A percentile compares a stretch with the other conserved stretches of the same genome.
These are phyloP conservation scores for Tridacna crocea DNA, from an alignment of 2,888 invertebrate genomes.

Conservation along the genomic window DNA sequence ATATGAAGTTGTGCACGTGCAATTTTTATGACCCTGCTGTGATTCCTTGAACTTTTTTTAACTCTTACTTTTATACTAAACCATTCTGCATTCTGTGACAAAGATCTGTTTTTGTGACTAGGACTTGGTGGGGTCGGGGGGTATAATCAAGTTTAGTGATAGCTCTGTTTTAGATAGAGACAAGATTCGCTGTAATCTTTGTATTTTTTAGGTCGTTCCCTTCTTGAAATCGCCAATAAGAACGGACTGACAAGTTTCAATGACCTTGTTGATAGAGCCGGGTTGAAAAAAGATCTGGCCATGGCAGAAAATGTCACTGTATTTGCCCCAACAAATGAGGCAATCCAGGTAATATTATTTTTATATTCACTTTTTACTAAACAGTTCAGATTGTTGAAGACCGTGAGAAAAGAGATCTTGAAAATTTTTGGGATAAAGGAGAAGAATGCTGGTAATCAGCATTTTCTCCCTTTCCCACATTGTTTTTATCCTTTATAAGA, in stretches of 20 bases:
- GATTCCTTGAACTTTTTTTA: too few relatives aligned
- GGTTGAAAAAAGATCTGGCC: constrained; percentile 83
- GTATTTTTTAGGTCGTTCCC: neutral
- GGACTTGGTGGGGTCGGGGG: too few relatives aligned
- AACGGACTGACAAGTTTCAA: constrained; percentile 88
- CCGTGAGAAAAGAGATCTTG: neutral
- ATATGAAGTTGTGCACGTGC: too few relatives aligned
- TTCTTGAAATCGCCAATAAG: constrained; percentile 86
- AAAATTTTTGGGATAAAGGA: neutral
- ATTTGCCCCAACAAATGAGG: constrained; percentile 85
- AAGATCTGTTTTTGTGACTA: too few relatives aligned
- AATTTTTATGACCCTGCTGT: too few relatives aligned
- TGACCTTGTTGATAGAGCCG: constrained; percentile 84
- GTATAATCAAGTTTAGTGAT: too few relatives aligned
- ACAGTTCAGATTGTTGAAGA: neutral
- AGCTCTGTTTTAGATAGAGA: too few relatives aligned
- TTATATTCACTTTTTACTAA: neutral
- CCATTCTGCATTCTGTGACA: too few relatives aligned
- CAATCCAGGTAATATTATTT: constrained; percentile 80
- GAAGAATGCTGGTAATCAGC: neutral
- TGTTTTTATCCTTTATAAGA: neutral
- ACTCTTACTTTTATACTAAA: too few relatives aligned
- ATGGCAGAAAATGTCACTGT: constrained; percentile 85
- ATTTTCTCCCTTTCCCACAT: neutral
- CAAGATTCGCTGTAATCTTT: neutral